Evolutionary conservation across 2,113 vertebrate species (phyloP).

Genomic region (Tragelaphus buxtoni): DNA sequence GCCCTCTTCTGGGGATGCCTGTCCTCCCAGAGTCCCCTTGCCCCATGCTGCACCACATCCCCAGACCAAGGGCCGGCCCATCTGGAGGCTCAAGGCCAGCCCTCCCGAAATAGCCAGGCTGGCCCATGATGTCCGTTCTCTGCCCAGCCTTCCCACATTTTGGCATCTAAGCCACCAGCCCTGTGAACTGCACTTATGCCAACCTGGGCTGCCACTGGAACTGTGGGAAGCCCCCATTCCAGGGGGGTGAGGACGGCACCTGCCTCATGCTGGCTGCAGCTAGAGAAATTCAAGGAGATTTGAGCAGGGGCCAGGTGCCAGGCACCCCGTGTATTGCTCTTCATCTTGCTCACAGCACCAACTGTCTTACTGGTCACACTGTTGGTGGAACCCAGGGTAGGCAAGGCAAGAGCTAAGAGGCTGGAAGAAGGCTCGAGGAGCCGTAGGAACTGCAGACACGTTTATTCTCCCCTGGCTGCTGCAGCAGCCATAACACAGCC

Average conservation of each 20-base stretch:
- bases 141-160: background rate
- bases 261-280: rapidly evolving
- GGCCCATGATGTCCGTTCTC: rapidly evolving
- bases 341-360: background rate
- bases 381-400: background rate
- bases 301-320: rapidly evolving
- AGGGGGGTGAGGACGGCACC: too few relatives aligned
- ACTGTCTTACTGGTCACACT: background rate
- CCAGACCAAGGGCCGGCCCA: background rate
- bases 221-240: background rate
- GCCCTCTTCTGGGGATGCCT: background rate
- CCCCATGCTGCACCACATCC: rapidly evolving
- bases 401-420: background rate
- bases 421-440: background rate
- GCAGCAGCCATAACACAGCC: background rate
- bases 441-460: background rate
- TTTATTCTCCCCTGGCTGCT: background rate
- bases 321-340: background rate
- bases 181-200: rapidly evolving
- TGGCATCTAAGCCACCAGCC: background rate
- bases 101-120: rapidly evolving
- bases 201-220: too few relatives aligned
- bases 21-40: background rate
- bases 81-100: background rate
- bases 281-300: background rate